Conservation (phyloP, 2,797 vertebrate species). For the Valencia hispanica region DNA sequence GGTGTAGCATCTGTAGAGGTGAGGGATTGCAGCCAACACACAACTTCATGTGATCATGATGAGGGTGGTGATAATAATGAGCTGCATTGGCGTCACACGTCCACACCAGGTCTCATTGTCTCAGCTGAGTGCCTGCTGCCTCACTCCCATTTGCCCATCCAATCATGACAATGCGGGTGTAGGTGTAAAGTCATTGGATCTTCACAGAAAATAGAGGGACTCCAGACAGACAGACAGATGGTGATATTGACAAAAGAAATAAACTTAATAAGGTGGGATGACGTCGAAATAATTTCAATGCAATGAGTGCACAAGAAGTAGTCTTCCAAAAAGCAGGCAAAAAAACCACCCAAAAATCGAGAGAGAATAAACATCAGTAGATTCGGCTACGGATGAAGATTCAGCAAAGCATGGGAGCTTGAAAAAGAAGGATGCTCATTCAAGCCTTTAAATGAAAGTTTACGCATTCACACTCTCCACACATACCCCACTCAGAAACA, state of each 20-base stretch:
- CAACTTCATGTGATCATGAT: conserved; percentile 32
- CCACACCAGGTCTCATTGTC: conserved; percentile 37
- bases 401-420: conserved; percentile 15
- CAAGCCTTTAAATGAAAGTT: conserved; percentile 32
- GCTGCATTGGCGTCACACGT: conserved; percentile 10
- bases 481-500: conserved; percentile 43
- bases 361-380: conserved; percentile 38
- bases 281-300: conserved; percentile 32
- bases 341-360: conserved; percentile 31
- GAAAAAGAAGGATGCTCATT: conserved; percentile 29
- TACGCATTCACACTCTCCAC: conserved; percentile 29
- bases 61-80: conserved; percentile 32
- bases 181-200: conserved; percentile 49
- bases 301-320: conserved; percentile 32
- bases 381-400: conserved; percentile 24
- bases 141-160: conserved; percentile 44
- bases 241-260: conserved; percentile 46
- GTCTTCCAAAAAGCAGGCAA: conserved; percentile 38
- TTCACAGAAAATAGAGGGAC: conserved; percentile 35
- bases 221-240: conserved; percentile 55
- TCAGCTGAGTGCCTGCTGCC: conserved; percentile 41
- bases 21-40: conserved; percentile 33
- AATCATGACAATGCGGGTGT: conserved; percentile 55
- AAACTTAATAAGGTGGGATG: conserved; percentile 37
- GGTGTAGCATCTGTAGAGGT: conserved; percentile 10